Evolutionary conservation across 2,797 vertebrate species (phyloP).

Genomic region (Diplodus sargus): DNA sequence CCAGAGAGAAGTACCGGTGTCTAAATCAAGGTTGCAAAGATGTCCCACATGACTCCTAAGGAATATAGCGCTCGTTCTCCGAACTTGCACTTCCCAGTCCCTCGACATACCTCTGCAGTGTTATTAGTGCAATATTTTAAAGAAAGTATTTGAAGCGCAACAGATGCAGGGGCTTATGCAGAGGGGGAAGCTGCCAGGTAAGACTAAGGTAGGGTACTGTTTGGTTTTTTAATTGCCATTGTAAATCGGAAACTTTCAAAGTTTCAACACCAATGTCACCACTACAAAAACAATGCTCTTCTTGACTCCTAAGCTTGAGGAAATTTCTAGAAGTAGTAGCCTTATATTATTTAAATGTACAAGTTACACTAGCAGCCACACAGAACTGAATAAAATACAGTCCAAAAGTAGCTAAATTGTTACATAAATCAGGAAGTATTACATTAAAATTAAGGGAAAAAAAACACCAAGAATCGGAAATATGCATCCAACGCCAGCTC

Average conservation of each 20-base stretch:
- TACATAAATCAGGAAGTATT: conserved; percentile 6
- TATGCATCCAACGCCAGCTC: conserved; percentile 6
- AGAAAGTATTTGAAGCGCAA: conserved; percentile 42
- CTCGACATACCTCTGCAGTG: conserved; percentile 25
- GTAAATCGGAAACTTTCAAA: no score
- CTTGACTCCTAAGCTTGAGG: background rate
- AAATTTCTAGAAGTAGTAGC: background rate
- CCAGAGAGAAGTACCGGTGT: conserved; percentile 50
- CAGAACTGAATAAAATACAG: background rate
- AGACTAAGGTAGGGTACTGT: conserved; percentile 1
- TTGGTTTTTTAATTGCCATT: background rate
- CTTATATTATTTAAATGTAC: background rate
- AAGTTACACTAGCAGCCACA: background rate
- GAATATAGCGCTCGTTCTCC: conserved; percentile 43
- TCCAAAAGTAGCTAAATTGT: background rate
- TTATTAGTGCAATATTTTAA: conserved; percentile 56
- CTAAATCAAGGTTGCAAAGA: conserved; percentile 67
- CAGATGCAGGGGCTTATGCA: conserved; percentile 19
- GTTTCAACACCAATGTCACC: background rate
- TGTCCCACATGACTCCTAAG: conserved; percentile 65
- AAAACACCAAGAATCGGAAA: background rate
- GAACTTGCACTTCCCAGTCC: conserved; percentile 44
- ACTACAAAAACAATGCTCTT: background rate
- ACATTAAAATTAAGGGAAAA: background rate
- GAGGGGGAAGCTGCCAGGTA: conserved; percentile 12